Base-by-base conservation (phyloP, 2,113 vertebrate genomes). In the Mus spicilegus region DNA sequence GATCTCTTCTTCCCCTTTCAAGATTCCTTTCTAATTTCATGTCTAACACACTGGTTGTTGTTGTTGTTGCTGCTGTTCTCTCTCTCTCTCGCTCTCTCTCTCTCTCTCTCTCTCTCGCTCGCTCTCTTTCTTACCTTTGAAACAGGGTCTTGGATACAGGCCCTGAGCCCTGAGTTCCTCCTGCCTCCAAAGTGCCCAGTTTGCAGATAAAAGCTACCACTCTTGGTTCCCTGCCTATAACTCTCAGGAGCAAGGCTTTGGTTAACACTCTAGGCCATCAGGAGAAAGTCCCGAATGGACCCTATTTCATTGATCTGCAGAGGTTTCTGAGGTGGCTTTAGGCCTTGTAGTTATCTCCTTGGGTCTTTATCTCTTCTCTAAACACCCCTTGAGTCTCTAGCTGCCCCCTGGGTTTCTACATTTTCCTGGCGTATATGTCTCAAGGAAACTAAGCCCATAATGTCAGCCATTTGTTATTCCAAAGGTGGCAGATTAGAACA, bases 401-500 rank as follows among this genome's bases (percentile, higher is more conserved):
- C 22, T 61, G n/a, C 54, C 30, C 75, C 51, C 51, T 65, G n/a
- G 93, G 80, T 92, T 85, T 69, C 95, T 97, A 85, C 42, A 61
- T 87, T 96, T 96, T 94, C 87, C 56, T 73, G 5, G 78, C 33
- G 33, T 36, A 22, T 87, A 39, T 65, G 20, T 88, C 95, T 87
- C 61, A 24, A n/a, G 72, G 56, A 95, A 97, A 96, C 78, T 69
- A 93, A 95, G 78, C 51, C 65, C 14, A 1, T 95, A 56, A 76
- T 14, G 81, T 17, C 65, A 39, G 76, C 67, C 51, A 1, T 93
- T 92, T 92, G 26, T 96, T 94, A 97, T 92, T 95, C 95, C 73
- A 67, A 97, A 91, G 92, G 95, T 89, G 95, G 72, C 81, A 86
- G 91, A 88, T 94, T 88, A 97, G 96, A 97, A 70, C 77, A 88